Conservation (phyloP, 2,888 invertebrate species). For the Brenthis hecate region DNA sequence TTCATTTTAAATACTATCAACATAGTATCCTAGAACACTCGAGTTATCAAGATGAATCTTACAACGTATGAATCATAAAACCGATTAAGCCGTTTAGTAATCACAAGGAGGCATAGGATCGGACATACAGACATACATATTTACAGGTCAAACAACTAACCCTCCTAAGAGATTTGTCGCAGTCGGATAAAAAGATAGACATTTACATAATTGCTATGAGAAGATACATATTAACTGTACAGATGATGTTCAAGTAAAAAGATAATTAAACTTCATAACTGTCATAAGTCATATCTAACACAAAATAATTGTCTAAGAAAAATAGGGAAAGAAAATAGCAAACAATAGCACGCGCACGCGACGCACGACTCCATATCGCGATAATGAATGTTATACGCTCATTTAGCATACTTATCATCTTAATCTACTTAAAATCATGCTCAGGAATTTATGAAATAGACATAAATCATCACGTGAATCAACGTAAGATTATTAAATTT, state of each 20-base stretch:
- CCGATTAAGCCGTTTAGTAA: no score
- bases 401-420: constrained; percentile 21
- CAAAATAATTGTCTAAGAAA: constrained; percentile 3
- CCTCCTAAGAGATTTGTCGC: no score
- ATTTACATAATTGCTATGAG: no score
- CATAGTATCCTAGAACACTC: no score
- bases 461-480: not conserved
- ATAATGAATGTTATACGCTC: constrained; percentile 14
- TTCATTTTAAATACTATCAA: no score
- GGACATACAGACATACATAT: no score
- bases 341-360: constrained; percentile 4
- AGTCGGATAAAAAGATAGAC: no score
- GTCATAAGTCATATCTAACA: not conserved
- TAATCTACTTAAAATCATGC: constrained; percentile 7
- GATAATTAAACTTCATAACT: not conserved
- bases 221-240: not conserved
- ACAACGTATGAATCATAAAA: no score
- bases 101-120: no score
- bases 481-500: no score
- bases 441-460: constrained; percentile 1
- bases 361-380: constrained; percentile 14
- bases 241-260: not conserved
- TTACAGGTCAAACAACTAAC: no score
- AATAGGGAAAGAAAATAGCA: constrained; percentile 13
- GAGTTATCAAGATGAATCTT: no score